These are phyloP conservation scores for Halyomorpha halys DNA, from an alignment of 1,140 invertebrate genomes.

Conservation along the genomic window DNA sequence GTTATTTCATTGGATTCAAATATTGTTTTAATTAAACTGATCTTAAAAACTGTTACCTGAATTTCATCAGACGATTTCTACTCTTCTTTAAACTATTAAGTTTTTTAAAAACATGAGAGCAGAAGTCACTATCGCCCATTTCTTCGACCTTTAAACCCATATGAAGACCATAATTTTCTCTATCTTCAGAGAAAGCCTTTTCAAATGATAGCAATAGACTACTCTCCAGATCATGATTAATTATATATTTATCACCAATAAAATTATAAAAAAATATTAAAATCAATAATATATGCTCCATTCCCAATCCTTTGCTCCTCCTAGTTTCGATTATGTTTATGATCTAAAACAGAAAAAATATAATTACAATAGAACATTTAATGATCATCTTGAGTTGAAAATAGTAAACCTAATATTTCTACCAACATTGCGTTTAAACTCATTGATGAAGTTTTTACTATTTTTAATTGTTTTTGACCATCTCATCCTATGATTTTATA, in stretches of 20 bases:
- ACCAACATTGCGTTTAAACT: too few species aligned
- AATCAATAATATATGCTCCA: constrained; percentile 16
- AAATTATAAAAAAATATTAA: constrained; percentile 24
- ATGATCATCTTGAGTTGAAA: too few species aligned
- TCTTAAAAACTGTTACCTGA: constrained; percentile 10
- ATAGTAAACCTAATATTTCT: too few species aligned
- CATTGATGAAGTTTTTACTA: too few species aligned
- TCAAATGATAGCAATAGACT: neutral
- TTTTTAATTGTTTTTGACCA: too few species aligned
- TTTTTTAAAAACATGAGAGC: constrained; percentile 23
- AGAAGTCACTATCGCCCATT: constrained; percentile 8
- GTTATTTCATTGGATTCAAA: too few species aligned
- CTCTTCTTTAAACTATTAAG: constrained; percentile 18
- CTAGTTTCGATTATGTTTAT: neutral
- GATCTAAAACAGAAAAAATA: neutral
- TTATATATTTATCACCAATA: constrained; percentile 17
- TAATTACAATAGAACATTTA: too few species aligned
- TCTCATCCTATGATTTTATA: too few species aligned
- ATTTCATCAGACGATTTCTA: constrained; percentile 22
- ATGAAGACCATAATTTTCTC: neutral
- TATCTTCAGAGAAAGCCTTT: neutral
- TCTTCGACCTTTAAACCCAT: neutral
- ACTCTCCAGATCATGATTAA: constrained; percentile 13
- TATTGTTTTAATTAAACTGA: too few species aligned
- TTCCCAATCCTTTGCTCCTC: neutral